phyloP scores from a whole-genome alignment of 2,888 invertebrate species.

The Yponomeuta sedellus region DNA sequence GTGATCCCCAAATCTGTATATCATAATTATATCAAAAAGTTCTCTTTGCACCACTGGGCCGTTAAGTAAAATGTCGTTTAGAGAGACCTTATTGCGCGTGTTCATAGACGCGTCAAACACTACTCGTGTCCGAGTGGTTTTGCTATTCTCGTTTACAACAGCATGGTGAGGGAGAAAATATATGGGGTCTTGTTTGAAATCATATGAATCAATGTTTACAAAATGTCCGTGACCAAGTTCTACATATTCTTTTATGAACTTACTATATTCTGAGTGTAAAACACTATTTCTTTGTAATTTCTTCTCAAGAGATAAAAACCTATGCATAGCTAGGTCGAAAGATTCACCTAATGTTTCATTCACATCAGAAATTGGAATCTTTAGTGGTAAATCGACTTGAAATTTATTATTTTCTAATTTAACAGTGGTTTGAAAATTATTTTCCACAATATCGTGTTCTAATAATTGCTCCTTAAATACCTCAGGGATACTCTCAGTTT shows the following conservation, averaged over 20 bases:
- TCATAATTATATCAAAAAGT: no score
- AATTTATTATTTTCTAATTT: background rate
- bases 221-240: no score
- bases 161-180: conserved; percentile 20
- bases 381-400: conserved; percentile 3
- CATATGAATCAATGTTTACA: background rate
- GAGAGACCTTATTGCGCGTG: no score
- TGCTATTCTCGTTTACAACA: conserved; percentile 13
- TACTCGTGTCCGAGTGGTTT: no score
- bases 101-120: no score
- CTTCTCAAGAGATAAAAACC: background rate
- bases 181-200: conserved; percentile 16
- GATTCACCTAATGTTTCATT: background rate
- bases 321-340: background rate
- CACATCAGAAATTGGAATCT: background rate
- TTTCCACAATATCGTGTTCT: background rate
- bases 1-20: no score
- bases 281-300: no score
- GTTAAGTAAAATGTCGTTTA: no score
- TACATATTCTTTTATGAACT: no score
- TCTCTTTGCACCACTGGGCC: no score
- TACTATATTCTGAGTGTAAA: no score
- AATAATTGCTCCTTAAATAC: background rate
- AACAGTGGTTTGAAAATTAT: background rate
- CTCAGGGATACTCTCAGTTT: no score